A percentile compares a stretch with the other conserved stretches of the same genome.
Conservation (phyloP, 1,140 invertebrate genomes). For the Diuraphis noxia region DNA sequence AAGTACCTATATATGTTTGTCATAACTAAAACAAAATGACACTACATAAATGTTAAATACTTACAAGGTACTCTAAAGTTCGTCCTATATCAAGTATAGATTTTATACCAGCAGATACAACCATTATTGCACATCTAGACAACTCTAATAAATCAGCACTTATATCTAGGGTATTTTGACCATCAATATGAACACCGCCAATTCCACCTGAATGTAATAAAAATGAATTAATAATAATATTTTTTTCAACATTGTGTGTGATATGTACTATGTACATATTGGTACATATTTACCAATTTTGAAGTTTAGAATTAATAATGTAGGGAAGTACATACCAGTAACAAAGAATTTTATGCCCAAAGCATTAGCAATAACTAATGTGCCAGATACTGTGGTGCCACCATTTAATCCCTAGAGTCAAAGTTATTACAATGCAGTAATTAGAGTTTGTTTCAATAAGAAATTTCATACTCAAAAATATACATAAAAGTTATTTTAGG, state of each 20-base stretch:
- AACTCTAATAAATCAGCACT: slow-evolving; percentile 94
- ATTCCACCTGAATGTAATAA: slow-evolving; percentile 67
- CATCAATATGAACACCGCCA: slow-evolving; percentile 93
- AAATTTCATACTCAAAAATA: background rate
- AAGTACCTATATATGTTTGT: background rate
- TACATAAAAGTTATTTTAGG: background rate
- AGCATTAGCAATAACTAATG: slow-evolving; percentile 80
- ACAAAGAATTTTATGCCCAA: slow-evolving; percentile 91
- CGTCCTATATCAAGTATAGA: slow-evolving; percentile 94
- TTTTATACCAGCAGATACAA: slow-evolving; percentile 95
- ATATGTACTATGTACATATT: background rate
- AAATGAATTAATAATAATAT: background rate
- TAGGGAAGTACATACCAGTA: slow-evolving; percentile 66
- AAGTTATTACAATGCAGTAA: background rate
- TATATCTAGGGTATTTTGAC: slow-evolving; percentile 83
- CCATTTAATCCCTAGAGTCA: slow-evolving; percentile 70
- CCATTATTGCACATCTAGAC: slow-evolving; percentile 80
- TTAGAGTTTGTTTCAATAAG: background rate
- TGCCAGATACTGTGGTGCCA: slow-evolving; percentile 95
- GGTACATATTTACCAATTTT: background rate
- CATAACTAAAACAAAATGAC: background rate
- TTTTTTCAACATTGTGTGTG: background rate
- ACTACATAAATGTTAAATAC: slow-evolving; percentile 55
- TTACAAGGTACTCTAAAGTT: slow-evolving; percentile 91
- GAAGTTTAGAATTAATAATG: no score